Conservation (phyloP, 2,113 vertebrate genomes). For the Oryzias woworae region DNA sequence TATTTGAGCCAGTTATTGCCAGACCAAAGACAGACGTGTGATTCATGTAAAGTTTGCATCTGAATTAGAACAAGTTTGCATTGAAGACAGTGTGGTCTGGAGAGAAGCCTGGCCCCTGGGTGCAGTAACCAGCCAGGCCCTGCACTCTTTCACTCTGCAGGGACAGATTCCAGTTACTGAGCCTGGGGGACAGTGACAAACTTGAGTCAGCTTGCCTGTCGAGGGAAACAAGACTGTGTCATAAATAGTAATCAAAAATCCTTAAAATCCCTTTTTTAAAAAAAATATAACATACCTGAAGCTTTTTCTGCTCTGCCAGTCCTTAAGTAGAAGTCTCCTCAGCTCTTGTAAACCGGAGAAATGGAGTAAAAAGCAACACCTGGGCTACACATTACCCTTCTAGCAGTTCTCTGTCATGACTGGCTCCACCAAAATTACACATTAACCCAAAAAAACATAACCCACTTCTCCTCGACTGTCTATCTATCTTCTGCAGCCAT, state of each 20-base stretch:
- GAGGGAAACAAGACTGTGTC: neutral
- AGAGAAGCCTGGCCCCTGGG: slow-evolving; percentile 57
- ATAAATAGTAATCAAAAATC: neutral
- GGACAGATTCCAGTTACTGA: slow-evolving; percentile 82
- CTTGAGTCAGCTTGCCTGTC: slow-evolving; percentile 1
- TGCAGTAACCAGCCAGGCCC: slow-evolving; percentile 73
- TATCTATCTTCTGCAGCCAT: slow-evolving; percentile 13
- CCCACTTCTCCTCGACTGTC: slow-evolving; percentile 23
- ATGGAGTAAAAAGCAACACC: slow-evolving; percentile 37
- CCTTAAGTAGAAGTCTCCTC: slow-evolving; percentile 19
- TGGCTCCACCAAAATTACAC: slow-evolving; percentile 69
- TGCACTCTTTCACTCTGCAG: slow-evolving; percentile 66
- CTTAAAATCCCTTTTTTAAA: neutral
- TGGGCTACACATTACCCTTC: slow-evolving; percentile 59
- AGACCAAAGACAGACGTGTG: neutral
- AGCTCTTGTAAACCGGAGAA: slow-evolving; percentile 16
- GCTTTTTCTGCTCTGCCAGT: slow-evolving; percentile 5
- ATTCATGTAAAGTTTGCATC: slow-evolving; percentile 1
- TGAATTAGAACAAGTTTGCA: neutral
- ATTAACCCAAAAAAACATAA: slow-evolving; percentile 60
- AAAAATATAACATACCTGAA: slow-evolving; percentile 41
- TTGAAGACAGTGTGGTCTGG: neutral
- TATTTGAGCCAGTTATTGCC: too few relatives aligned
- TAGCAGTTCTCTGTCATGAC: slow-evolving; percentile 29
- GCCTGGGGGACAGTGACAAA: slow-evolving; percentile 50